phyloP scores from a whole-genome alignment of 1,140 invertebrate genomes.

The Drosophila busckii region DNA sequence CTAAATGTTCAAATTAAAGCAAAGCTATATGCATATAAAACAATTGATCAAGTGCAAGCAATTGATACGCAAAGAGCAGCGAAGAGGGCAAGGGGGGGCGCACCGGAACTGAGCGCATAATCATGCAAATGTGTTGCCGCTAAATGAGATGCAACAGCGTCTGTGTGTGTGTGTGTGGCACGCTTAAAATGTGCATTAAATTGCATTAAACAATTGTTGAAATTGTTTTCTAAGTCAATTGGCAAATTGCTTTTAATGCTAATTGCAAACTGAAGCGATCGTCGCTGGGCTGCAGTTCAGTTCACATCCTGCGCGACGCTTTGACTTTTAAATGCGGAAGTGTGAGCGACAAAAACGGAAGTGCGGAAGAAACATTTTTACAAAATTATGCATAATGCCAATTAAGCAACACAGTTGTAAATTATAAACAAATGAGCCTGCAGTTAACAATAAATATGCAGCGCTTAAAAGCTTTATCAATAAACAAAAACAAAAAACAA shows the following conservation, averaged over 20 bases:
- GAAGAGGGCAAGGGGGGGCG: background rate
- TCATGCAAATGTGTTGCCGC: slow-evolving; percentile 61
- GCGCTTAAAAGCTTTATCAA: background rate
- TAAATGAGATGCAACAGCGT: slow-evolving; percentile 60
- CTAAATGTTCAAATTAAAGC: no score
- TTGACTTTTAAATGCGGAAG: no score
- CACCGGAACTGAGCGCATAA: slow-evolving; percentile 65
- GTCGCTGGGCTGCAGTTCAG: no score
- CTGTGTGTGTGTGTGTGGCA: no score
- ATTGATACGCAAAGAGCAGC: no score
- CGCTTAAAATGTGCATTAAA: no score
- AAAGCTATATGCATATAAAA: slow-evolving; percentile 7
- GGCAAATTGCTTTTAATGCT: no score
- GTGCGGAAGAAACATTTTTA: slow-evolving; percentile 27
- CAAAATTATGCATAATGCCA: slow-evolving; percentile 30
- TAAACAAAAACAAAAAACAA: slow-evolving; percentile 15
- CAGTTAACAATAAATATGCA: background rate
- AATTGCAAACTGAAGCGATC: no score
- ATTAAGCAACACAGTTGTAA: slow-evolving; percentile 29
- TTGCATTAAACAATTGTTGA: no score
- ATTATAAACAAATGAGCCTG: slow-evolving; percentile 24
- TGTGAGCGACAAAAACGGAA: slow-evolving; percentile 10
- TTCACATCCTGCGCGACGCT: no score
- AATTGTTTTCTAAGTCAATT: no score
- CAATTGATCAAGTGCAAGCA: no score